Percentiles rank a stretch among this genome's conserved stretches.
Conservation (phyloP, 2,888 invertebrate species). For the Platycheirus albimanus region DNA sequence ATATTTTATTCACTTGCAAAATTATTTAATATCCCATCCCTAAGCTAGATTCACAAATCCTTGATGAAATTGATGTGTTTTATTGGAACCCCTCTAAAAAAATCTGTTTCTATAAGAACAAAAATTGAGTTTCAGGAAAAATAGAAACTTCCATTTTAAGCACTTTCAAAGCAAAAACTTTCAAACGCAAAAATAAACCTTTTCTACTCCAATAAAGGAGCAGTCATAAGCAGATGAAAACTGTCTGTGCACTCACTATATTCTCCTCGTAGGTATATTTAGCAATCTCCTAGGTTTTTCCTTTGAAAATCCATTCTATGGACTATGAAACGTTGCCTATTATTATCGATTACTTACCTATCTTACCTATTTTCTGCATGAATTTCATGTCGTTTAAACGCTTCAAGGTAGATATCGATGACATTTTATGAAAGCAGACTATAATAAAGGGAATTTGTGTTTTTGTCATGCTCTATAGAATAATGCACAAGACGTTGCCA, state of each 20-base stretch:
- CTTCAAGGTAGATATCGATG: not conserved
- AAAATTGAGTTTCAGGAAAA: not conserved
- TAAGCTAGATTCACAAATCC: no score
- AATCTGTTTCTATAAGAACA: slow-evolving; percentile 67
- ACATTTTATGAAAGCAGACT: not conserved
- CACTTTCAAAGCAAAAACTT: not conserved
- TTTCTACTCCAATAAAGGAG: not conserved
- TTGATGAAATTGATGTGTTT: no score
- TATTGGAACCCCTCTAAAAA: no score
- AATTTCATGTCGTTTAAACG: not conserved
- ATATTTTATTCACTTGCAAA: no score
- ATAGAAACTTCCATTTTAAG: not conserved
- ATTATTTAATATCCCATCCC: no score
- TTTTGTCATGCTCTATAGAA: not conserved
- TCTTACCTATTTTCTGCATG: not conserved
- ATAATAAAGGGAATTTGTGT: not conserved
- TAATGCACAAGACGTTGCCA: slow-evolving; percentile 25
- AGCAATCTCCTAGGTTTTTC: no score
- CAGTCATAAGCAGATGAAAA: not conserved
- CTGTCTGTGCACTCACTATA: not conserved
- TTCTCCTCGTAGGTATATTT: not conserved
- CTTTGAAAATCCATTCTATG: not conserved
- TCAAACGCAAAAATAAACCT: not conserved
- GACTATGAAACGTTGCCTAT: not conserved
- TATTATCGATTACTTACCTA: not conserved